These are phyloP conservation scores for Marronus borbonicus DNA, from an alignment of 2,888 invertebrate species.

Conservation along the genomic window DNA sequence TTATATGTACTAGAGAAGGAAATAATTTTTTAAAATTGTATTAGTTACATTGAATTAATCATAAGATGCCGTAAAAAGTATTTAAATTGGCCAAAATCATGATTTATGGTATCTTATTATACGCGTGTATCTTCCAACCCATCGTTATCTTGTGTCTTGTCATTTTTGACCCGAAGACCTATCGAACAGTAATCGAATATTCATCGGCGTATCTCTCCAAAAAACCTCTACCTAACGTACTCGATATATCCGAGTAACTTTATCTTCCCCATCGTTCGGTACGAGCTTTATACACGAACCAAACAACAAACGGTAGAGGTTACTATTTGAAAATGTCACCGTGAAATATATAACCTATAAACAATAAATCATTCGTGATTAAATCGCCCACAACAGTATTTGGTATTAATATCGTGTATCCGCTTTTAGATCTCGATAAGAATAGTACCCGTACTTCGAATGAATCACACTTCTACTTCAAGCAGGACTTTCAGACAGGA, in stretches of 20 bases:
- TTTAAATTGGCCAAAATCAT: not conserved
- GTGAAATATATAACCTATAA: conserved; percentile 45
- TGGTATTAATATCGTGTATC: conserved; percentile 49
- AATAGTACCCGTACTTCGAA: conserved; percentile 34
- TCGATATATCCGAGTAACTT: conserved; percentile 29
- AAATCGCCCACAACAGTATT: conserved; percentile 49
- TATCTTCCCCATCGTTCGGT: conserved; percentile 23
- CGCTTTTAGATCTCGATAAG: conserved; percentile 42
- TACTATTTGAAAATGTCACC: conserved; percentile 41
- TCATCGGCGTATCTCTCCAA: conserved; percentile 15
- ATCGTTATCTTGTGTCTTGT: not conserved
- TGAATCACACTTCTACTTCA: conserved; percentile 42
- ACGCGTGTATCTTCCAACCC: not conserved
- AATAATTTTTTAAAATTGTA: no score
- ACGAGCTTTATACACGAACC: conserved; percentile 32
- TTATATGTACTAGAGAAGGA: no score
- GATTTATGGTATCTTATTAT: conserved; percentile 10
- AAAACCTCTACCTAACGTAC: conserved; percentile 23
- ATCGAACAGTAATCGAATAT: conserved; percentile 26
- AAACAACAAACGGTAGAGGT: conserved; percentile 39
- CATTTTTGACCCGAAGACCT: conserved; percentile 22
- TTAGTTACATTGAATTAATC: no score
- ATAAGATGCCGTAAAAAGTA: no score
- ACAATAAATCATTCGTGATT: conserved; percentile 50
- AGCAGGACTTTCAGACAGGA: conserved; percentile 20